Percentiles rank a stretch among this genome's conserved stretches.
These are phyloP conservation scores for Fregata magnificens DNA, from an alignment of 2,113 vertebrate species.

Conservation along the genomic window DNA sequence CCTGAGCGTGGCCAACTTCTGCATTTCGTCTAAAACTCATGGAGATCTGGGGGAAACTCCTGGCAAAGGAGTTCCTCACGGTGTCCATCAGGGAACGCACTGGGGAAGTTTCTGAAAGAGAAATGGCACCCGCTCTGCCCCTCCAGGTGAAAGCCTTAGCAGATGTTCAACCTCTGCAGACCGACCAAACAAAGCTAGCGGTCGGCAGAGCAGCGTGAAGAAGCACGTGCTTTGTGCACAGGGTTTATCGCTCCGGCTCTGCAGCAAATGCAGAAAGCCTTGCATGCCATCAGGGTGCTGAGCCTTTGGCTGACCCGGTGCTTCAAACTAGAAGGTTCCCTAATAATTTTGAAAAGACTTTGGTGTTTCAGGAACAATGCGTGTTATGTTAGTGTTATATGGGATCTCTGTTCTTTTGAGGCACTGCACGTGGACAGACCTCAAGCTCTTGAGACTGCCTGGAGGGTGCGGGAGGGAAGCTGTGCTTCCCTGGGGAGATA, in stretches of 20 bases:
- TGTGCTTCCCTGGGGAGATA: background rate
- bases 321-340: background rate
- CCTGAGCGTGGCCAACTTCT: background rate
- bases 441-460: background rate
- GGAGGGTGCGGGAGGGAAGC: accelerated
- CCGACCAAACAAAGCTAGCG: background rate
- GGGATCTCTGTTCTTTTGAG: background rate
- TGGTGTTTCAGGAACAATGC: accelerated
- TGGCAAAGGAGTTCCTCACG: background rate
- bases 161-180: background rate
- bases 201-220: background rate
- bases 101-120: background rate
- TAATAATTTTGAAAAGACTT: background rate
- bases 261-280: accelerated
- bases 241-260: background rate
- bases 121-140: too few relatives aligned
- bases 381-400: accelerated
- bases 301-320: accelerated
- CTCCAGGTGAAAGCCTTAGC: background rate
- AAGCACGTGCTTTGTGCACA: background rate
- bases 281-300: accelerated
- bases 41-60: background rate
- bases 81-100: too few relatives aligned
- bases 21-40: background rate
- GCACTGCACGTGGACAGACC: background rate